Base-by-base conservation (phyloP, 1,140 invertebrate genomes). In the Drosophila pachea region DNA sequence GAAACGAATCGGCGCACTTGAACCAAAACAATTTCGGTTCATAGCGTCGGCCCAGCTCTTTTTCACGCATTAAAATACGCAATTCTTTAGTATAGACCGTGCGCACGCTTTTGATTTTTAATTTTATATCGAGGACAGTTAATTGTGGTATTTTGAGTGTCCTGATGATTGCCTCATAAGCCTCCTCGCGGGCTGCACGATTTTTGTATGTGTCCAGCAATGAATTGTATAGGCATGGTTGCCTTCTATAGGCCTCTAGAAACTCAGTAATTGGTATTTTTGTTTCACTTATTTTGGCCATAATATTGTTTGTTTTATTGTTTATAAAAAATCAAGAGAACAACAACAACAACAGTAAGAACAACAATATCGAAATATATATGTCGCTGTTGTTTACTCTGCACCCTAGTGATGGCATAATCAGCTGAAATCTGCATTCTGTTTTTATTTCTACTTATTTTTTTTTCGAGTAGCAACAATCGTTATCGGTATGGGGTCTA, bases 71-170 rank as follows among this genome's bases (percentile, higher is more conserved):
- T 38, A 86, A 42, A n/a, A 78, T 89, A 11, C 86, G 76, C 33
- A 89, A 61, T 73, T 89, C 89, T 63, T 89, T 89, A 31, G 77
- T 81, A 53, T 89, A 89, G 4, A 89, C 89, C 3, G 86, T 90
- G 60, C 89, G 78, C 7, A 89, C 78, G 53, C 87, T 89, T 59
- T 89, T 89, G 36, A 89, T 87, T 74, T 90, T 89, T 0, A 88
- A 68, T 59, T 88, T 89, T 5, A 89, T 86, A 52, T 89, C 89
- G 31, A 76, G 55, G 12, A 84, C 73, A 4, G 81, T 78, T 45
- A 89, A 58, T 38, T 78, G 82, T 3, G 78, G 74, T 8, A 88
- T 68, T 36, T 89, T 88, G 0, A 89, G 63, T 31, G 78, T 49
- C 5, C 73, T 62, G 11, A 90, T 79, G 22, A 89, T 89, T 11